Percentiles rank a stretch among this genome's conserved stretches.
Evolutionary conservation across 2,113 vertebrate genomes (phyloP).

Genomic region (Pomatostomus ruficeps): DNA sequence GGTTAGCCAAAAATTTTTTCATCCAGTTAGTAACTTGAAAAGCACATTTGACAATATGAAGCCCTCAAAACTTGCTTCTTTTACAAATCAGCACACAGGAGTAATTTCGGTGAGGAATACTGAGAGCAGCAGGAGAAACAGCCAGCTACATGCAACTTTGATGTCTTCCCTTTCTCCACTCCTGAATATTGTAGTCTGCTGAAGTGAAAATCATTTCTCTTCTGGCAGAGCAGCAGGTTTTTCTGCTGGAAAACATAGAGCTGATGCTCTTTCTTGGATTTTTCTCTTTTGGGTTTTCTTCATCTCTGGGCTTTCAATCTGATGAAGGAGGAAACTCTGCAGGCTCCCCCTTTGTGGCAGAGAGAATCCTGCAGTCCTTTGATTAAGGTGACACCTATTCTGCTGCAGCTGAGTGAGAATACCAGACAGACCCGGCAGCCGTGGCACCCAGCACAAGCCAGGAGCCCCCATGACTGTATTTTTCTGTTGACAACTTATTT

Average conservation of each 20-base stretch:
- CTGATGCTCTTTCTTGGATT: neutral
- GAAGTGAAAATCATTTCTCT: neutral
- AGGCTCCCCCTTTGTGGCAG: neutral
- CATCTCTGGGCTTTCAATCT: neutral
- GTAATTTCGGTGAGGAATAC: neutral
- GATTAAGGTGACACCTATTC: neutral
- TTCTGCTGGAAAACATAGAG: neutral
- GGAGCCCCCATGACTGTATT: neutral
- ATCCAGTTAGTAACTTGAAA: neutral
- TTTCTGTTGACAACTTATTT: slow-evolving; percentile 18
- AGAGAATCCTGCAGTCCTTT: neutral
- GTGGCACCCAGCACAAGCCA: neutral
- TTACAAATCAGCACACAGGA: neutral
- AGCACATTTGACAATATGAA: neutral
- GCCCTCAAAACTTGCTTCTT: neutral
- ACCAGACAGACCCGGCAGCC: neutral
- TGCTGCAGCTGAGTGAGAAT: neutral
- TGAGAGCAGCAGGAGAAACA: neutral
- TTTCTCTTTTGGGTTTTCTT: neutral
- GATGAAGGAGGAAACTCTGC: neutral
- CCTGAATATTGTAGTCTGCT: neutral
- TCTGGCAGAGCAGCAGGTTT: neutral
- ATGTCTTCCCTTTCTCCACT: neutral
- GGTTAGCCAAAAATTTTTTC: neutral
- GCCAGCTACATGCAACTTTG: slow-evolving; percentile 1